phyloP scores from a whole-genome alignment of 2,797 vertebrate species.

The Neoniphon sammara region DNA sequence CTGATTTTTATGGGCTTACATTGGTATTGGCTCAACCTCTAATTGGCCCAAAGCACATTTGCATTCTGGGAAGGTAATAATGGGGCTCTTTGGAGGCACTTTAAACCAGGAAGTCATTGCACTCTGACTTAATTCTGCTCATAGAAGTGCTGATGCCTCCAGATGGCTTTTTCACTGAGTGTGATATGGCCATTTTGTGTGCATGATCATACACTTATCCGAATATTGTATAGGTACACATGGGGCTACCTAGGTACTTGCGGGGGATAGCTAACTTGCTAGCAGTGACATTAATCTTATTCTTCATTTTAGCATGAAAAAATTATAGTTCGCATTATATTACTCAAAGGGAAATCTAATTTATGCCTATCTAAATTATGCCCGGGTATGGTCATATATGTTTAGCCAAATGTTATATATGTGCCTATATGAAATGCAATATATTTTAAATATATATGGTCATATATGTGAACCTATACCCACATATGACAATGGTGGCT shows the following conservation, averaged over 20 bases:
- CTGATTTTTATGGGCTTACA: slow-evolving; percentile 76
- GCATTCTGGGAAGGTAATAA: slow-evolving; percentile 82
- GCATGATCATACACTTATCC: slow-evolving; percentile 67
- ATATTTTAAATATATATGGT: no score
- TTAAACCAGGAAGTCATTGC: slow-evolving; percentile 78
- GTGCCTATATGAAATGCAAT: no score
- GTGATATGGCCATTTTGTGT: slow-evolving; percentile 75
- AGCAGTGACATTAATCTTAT: slow-evolving; percentile 42
- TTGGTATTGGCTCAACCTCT: slow-evolving; percentile 79
- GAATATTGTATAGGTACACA: not conserved
- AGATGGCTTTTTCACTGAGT: slow-evolving; percentile 78
- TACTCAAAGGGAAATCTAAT: no score
- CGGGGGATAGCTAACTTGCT: slow-evolving; percentile 51
- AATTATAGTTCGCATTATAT: slow-evolving; percentile 43
- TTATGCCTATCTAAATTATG: no score
- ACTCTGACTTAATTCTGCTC: slow-evolving; percentile 78
- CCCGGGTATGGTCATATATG: no score
- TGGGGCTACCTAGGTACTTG: slow-evolving; percentile 30
- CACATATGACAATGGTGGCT: no score
- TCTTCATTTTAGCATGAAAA: slow-evolving; percentile 36
- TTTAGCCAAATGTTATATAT: no score
- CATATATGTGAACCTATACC: no score
- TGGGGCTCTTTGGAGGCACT: slow-evolving; percentile 76
- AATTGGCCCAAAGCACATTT: slow-evolving; percentile 81
- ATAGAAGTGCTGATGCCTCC: slow-evolving; percentile 79